A percentile compares a stretch with the other conserved stretches of the same genome.
These are phyloP conservation scores for Recurvirostra avosetta DNA, from an alignment of 2,113 vertebrate species.

Conservation along the genomic window DNA sequence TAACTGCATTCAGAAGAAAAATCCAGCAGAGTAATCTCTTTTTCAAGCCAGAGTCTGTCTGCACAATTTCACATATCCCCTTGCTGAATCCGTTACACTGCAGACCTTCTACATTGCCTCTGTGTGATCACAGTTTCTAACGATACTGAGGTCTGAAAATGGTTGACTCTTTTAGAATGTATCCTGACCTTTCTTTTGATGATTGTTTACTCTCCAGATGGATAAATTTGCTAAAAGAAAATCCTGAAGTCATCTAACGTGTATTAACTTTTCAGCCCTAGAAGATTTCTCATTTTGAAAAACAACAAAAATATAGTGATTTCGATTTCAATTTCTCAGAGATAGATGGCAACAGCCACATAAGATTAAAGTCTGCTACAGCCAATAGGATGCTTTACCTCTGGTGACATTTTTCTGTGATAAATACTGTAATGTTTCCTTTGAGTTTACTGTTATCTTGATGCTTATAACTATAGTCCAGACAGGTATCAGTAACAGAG, in stretches of 20 bases:
- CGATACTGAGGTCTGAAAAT: not conserved
- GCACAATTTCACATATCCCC: not conserved
- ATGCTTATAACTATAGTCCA: not conserved
- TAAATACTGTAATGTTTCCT: not conserved
- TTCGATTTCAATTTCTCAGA: not conserved
- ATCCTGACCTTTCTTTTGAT: not conserved
- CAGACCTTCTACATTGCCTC: not conserved
- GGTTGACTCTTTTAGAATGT: not conserved
- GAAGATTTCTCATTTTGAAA: not conserved
- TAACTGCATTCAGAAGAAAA: not conserved
- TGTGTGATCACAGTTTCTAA: not conserved
- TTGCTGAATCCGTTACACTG: not conserved
- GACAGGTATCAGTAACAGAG: not conserved
- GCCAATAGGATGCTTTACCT: not conserved
- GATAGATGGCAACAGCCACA: not conserved
- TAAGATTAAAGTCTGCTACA: not conserved
- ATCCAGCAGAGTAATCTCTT: not conserved
- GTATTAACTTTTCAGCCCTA: not conserved
- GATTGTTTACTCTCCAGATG: not conserved
- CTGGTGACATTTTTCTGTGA: not conserved
- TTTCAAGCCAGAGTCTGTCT: not conserved
- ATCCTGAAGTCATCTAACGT: not conserved
- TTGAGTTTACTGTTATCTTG: not conserved
- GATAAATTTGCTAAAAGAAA: not conserved
- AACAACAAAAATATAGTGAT: not conserved